Conservation (phyloP, 2,888 invertebrate genomes). For the Cephalotes varians region DNA sequence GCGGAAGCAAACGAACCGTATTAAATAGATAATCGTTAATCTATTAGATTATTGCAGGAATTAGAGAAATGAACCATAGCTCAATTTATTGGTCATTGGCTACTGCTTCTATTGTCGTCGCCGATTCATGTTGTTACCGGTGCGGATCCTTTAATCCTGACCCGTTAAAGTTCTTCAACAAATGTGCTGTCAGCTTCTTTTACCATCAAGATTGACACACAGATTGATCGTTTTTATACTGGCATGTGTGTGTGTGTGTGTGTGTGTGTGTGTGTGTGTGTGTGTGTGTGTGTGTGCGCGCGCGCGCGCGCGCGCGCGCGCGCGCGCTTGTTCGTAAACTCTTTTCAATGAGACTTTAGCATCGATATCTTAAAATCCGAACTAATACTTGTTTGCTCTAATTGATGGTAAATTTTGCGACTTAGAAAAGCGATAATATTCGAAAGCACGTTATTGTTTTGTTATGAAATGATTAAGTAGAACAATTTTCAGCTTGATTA, state of each 20-base stretch:
- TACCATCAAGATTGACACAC: conserved; percentile 74
- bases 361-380: conserved; percentile 70
- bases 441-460: background rate
- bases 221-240: conserved; percentile 51
- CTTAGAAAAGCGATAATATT: conserved; percentile 62
- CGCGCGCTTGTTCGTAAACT: no score
- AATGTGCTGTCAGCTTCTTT: conserved; percentile 80
- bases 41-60: conserved; percentile 85
- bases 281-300: no score
- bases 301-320: no score
- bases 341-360: conserved; percentile 66
- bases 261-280: no score
- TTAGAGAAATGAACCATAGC: conserved; percentile 85
- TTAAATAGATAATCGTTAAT: conserved; percentile 85
- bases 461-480: background rate
- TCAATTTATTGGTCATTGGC: conserved; percentile 85
- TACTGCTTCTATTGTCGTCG: conserved; percentile 77
- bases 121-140: conserved; percentile 74
- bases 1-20: conserved; percentile 81
- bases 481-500: background rate
- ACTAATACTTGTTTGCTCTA: conserved; percentile 78
- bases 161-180: conserved; percentile 72
- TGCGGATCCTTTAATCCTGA: conserved; percentile 81
- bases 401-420: conserved; percentile 78
- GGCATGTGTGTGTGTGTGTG: conserved; percentile 37